Conservation (phyloP, 1,140 invertebrate species). For the Scaptodrosophila lebanonensis region DNA sequence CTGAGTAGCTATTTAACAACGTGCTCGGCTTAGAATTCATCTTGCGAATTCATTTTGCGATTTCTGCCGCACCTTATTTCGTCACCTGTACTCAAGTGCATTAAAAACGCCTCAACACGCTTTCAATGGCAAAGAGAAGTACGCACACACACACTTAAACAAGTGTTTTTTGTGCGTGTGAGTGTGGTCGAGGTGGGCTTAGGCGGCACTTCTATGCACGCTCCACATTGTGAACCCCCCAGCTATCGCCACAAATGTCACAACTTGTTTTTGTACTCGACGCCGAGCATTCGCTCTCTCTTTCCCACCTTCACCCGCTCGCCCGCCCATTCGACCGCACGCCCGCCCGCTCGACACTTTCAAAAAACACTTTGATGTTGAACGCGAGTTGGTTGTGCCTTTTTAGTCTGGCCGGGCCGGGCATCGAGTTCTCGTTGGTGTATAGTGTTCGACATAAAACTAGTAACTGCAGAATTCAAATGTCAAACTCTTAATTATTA, state of each 20-base stretch:
- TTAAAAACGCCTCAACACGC: constrained; percentile 11
- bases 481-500: no score
- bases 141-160: no score
- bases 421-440: constrained; percentile 40
- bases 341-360: constrained; percentile 9
- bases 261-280: constrained; percentile 23
- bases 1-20: constrained; percentile 1
- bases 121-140: constrained; percentile 21
- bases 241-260: constrained; percentile 16
- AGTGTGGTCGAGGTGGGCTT: no score
- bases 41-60: no score
- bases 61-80: neutral
- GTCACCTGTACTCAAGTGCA: constrained; percentile 8
- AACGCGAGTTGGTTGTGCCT: constrained; percentile 43
- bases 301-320: no score
- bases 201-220: neutral
- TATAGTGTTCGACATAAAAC: no score
- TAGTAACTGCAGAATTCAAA: no score
- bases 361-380: constrained; percentile 55
- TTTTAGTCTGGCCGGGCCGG: constrained; percentile 18
- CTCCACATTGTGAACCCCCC: neutral
- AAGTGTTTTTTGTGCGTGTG: no score
- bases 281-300: constrained; percentile 3
- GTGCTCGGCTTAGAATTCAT: no score
- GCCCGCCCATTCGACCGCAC: constrained; percentile 21